A percentile compares a stretch with the other conserved stretches of the same genome.
phyloP scores from a whole-genome alignment of 2,888 invertebrate genomes.

The Drosophila antonietae region DNA sequence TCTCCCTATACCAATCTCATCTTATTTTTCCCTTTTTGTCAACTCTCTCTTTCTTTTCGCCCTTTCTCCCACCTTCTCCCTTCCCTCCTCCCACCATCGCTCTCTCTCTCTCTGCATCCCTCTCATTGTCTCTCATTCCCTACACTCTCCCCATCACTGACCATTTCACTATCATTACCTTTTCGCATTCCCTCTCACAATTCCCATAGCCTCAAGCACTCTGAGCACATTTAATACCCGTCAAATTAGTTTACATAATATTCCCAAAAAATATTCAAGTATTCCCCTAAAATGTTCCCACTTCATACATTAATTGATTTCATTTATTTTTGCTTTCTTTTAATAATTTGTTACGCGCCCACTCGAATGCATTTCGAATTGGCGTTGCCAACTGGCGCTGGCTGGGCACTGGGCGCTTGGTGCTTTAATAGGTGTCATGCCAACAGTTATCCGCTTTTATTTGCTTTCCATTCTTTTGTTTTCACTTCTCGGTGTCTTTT shows the following conservation, averaged over 20 bases:
- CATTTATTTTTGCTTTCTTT: neutral
- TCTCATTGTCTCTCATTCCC: too few relatives aligned
- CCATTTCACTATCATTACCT: neutral
- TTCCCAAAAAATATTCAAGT: neutral
- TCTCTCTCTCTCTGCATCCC: neutral
- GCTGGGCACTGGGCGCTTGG: neutral
- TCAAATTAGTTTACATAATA: neutral
- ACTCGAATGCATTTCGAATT: constrained; percentile 6
- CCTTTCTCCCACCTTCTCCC: neutral
- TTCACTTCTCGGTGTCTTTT: constrained; percentile 46
- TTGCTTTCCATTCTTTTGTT: constrained; percentile 53
- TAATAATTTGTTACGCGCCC: neutral
- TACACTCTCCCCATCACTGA: neutral
- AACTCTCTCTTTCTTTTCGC: neutral
- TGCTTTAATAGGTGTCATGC: constrained; percentile 54
- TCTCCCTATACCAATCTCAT: too few relatives aligned
- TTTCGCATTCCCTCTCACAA: neutral
- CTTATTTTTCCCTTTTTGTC: neutral
- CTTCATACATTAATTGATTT: neutral
- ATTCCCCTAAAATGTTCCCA: neutral
- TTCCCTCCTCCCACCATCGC: neutral
- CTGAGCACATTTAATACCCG: neutral
- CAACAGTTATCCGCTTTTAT: constrained; percentile 67
- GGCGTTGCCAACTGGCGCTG: constrained; percentile 6
- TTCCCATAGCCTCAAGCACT: neutral